Evolutionary conservation across 2,888 invertebrate species (phyloP).

Genomic region (Monochamus alternatus): DNA sequence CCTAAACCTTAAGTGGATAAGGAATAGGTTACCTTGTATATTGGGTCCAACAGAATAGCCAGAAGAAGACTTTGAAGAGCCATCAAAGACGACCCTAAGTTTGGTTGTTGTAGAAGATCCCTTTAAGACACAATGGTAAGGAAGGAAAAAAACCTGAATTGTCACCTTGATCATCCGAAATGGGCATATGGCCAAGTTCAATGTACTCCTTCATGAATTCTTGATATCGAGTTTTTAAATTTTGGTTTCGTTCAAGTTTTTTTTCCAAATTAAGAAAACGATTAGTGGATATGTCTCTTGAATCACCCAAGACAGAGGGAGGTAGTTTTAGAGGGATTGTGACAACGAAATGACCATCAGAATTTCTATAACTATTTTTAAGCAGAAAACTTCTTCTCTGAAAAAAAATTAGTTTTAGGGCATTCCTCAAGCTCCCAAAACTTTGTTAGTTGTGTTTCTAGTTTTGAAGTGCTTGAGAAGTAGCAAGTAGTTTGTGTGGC

Average conservation of each 20-base stretch:
- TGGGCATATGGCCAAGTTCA: slow-evolving; percentile 18
- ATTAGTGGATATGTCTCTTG: slow-evolving; percentile 9
- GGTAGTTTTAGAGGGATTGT: slow-evolving; percentile 15
- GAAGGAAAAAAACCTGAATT: slow-evolving; percentile 5
- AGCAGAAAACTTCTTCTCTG: slow-evolving; percentile 28
- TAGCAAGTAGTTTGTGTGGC: neutral
- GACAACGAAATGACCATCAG: slow-evolving; percentile 20
- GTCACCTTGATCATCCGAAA: neutral
- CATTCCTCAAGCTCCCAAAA: slow-evolving; percentile 44
- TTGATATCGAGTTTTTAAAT: slow-evolving; percentile 19
- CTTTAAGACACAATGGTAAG: slow-evolving; percentile 28
- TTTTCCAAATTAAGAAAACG: slow-evolving; percentile 17
- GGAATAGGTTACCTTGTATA: slow-evolving; percentile 24
- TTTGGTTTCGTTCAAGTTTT: neutral
- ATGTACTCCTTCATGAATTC: slow-evolving; percentile 27
- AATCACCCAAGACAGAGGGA: slow-evolving; percentile 21
- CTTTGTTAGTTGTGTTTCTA: slow-evolving; percentile 31
- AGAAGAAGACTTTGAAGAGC: neutral
- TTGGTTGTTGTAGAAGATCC: slow-evolving; percentile 5
- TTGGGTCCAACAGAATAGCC: neutral
- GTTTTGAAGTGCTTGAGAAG: neutral
- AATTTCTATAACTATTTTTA: slow-evolving; percentile 4
- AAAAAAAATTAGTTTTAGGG: slow-evolving; percentile 23
- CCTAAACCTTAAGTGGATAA: slow-evolving; percentile 19
- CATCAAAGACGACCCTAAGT: slow-evolving; percentile 30